Conservation (phyloP, 2,888 invertebrate genomes). For the Thymelicus sylvestris region DNA sequence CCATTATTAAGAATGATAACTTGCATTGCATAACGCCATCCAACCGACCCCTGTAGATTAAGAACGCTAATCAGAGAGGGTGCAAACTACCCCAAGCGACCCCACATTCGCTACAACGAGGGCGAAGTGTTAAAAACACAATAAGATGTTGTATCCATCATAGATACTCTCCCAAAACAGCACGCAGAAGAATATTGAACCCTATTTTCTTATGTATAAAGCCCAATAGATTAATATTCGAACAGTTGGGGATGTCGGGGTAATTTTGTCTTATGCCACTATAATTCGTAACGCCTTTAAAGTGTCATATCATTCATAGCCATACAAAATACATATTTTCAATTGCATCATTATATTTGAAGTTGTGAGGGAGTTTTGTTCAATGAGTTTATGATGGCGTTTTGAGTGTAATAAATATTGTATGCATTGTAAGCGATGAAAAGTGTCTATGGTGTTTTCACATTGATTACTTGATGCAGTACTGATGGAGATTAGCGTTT, state of each 20-base stretch:
- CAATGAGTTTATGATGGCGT: constrained; percentile 56
- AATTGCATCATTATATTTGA: constrained; percentile 65
- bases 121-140: constrained; percentile 82
- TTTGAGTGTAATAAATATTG: constrained; percentile 59
- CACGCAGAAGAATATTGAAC: constrained; percentile 41
- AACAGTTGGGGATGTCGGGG: constrained; percentile 11
- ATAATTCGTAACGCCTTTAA: constrained; percentile 83
- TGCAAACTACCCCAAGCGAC: constrained; percentile 73
- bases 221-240: constrained; percentile 9
- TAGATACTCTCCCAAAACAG: constrained; percentile 40
- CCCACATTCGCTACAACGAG: constrained; percentile 59
- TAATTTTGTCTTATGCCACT: constrained; percentile 48
- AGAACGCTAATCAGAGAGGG: constrained; percentile 82
- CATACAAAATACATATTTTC: constrained; percentile 81
- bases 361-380: constrained; percentile 64
- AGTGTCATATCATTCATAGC: constrained; percentile 82
- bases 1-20: constrained; percentile 10
- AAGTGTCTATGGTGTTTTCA: constrained; percentile 4
- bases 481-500: background rate
- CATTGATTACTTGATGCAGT: background rate
- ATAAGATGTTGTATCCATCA: constrained; percentile 69
- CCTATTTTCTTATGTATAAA: constrained; percentile 45
- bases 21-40: constrained; percentile 54
- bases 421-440: constrained; percentile 42
- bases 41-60: constrained; percentile 76